phyloP scores from a whole-genome alignment of 2,888 invertebrate genomes.

The Nudaria mundana region DNA sequence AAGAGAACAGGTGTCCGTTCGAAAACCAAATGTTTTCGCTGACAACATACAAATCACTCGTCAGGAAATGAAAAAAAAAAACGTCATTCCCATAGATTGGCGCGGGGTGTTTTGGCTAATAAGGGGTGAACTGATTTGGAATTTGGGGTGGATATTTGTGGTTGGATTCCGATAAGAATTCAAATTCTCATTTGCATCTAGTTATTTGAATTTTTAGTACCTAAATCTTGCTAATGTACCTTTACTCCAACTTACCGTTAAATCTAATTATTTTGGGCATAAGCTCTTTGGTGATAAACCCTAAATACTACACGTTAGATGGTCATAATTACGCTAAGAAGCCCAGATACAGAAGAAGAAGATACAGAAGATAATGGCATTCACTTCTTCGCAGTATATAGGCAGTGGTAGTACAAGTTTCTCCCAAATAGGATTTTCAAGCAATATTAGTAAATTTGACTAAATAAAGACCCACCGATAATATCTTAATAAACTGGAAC shows the following conservation, averaged over 20 bases:
- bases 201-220: neutral
- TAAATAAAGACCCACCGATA: neutral
- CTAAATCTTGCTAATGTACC: no score
- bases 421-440: no score
- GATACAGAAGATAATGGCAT: no score
- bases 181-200: neutral
- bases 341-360: no score
- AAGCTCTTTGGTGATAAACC: no score
- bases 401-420: no score
- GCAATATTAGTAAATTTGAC: no score
- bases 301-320: no score
- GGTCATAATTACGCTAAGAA: no score
- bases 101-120: slow-evolving; percentile 16
- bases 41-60: slow-evolving; percentile 61
- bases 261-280: no score
- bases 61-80: slow-evolving; percentile 57
- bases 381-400: no score
- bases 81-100: slow-evolving; percentile 41
- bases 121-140: slow-evolving; percentile 11
- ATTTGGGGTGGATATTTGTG: neutral
- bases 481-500: slow-evolving; percentile 10
- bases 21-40: slow-evolving; percentile 56
- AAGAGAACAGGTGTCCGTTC: slow-evolving; percentile 60
- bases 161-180: neutral
- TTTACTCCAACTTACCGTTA: no score